These are phyloP conservation scores for Platorchestia sp. DNA, from an alignment of 1,140 invertebrate genomes.

Conservation along the genomic window DNA sequence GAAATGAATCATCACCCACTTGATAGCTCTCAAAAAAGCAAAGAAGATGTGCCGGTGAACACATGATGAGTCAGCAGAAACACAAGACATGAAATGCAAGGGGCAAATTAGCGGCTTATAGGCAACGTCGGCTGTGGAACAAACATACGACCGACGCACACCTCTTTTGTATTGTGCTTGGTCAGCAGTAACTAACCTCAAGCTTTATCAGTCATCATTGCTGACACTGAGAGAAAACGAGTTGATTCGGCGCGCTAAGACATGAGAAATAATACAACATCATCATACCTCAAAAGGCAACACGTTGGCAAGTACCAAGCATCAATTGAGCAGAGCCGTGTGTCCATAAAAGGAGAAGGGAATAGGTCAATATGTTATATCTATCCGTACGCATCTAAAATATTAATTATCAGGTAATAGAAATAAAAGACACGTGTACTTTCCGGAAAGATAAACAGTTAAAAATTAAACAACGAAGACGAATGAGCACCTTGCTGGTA, in stretches of 20 bases:
- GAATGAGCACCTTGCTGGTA: not conserved
- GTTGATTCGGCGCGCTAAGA: no score
- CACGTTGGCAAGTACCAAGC: no score
- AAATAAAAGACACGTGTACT: not conserved
- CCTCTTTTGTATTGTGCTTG: not conserved
- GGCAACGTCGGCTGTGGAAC: not conserved
- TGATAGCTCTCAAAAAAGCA: not conserved
- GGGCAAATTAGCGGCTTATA: not conserved
- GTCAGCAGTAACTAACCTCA: not conserved
- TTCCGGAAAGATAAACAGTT: not conserved
- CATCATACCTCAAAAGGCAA: no score
- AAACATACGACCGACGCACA: not conserved
- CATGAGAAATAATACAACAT: no score
- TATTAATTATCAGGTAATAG: not conserved
- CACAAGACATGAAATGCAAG: not conserved
- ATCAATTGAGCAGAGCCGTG: no score
- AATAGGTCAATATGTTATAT: not conserved
- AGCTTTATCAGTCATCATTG: not conserved
- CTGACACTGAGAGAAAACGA: no score
- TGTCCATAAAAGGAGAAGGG: not conserved
- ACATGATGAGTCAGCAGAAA: not conserved
- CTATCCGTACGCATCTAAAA: not conserved
- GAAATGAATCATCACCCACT: not conserved
- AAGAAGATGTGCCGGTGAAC: not conserved
- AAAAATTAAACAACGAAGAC: not conserved